Evolutionary conservation across 2,113 vertebrate genomes (phyloP).

Genomic region (Rhea americana): DNA sequence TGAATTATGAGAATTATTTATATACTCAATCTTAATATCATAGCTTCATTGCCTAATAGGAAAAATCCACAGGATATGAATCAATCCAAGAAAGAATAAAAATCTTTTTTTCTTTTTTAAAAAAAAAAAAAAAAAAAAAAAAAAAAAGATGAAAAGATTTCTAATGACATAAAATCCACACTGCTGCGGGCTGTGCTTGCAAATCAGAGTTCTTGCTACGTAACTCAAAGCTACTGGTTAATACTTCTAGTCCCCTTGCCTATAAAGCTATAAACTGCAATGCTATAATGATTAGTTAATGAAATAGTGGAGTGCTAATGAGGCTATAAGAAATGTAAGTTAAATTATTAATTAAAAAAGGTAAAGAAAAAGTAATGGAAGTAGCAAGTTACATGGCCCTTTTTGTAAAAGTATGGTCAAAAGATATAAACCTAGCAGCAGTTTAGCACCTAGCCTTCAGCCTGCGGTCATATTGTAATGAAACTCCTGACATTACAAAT

Average conservation of each 20-base stretch:
- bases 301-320: conserved; percentile 72
- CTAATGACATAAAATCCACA: conserved; percentile 67
- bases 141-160: conserved; percentile 73
- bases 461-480: conserved; percentile 74
- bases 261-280: conserved; percentile 74
- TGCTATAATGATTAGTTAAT: conserved; percentile 76
- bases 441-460: conserved; percentile 63
- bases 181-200: conserved; percentile 57
- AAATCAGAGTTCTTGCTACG: conserved; percentile 50
- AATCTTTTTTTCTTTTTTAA: conserved; percentile 66
- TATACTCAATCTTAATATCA: conserved; percentile 75
- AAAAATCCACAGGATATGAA: conserved; percentile 76
- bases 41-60: conserved; percentile 69
- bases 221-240: conserved; percentile 44
- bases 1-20: conserved; percentile 80
- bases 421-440: conserved; percentile 72
- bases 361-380: conserved; percentile 73
- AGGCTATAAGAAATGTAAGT: conserved; percentile 70
- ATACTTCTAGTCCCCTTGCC: conserved; percentile 20
- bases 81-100: conserved; percentile 68
- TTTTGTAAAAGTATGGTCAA: conserved; percentile 61
- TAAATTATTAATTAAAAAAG: conserved; percentile 84
- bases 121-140: background rate
- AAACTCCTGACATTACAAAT: conserved; percentile 76
- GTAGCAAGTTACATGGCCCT: conserved; percentile 39